These are phyloP conservation scores for Tyrophagus putrescentiae DNA, from an alignment of 1,140 invertebrate species.

Conservation along the genomic window DNA sequence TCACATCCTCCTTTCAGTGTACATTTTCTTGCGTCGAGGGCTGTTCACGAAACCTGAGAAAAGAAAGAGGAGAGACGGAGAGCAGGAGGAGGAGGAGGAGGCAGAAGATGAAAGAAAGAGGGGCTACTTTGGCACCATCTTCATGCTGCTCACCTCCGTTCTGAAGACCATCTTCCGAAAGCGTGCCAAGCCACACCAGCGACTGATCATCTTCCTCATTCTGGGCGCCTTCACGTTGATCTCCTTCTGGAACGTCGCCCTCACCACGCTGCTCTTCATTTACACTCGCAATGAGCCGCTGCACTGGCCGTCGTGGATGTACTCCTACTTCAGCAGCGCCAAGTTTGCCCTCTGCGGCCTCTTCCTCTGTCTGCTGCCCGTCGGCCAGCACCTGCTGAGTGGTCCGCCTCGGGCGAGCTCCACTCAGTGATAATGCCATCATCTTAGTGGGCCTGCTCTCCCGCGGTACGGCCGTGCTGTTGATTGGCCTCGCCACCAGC, in stretches of 20 bases:
- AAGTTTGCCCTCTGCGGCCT: constrained; percentile 34
- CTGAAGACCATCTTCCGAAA: constrained; percentile 31
- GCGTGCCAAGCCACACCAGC: constrained; percentile 30
- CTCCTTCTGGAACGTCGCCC: constrained; percentile 30
- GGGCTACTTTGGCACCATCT: neutral
- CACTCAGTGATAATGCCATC: constrained; percentile 30
- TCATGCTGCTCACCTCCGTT: constrained; percentile 28
- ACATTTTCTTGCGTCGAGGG: constrained; percentile 30
- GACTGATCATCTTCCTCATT: constrained; percentile 31
- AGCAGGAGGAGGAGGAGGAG: neutral
- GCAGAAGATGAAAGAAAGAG: no score
- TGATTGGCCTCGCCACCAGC: constrained; percentile 31
- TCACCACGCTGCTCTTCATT: constrained; percentile 33
- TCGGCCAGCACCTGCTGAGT: constrained; percentile 2
- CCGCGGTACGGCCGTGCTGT: constrained; percentile 30
- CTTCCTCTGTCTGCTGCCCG: constrained; percentile 26
- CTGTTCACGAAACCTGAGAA: neutral
- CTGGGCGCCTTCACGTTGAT: constrained; percentile 23
- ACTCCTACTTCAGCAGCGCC: constrained; percentile 34
- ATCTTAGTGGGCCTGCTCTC: constrained; percentile 34
- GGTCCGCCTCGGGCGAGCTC: constrained; percentile 10
- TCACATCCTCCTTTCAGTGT: constrained; percentile 32
- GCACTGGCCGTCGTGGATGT: constrained; percentile 33
- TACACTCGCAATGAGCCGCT: constrained; percentile 32
- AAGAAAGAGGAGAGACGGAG: constrained; percentile 26